Evolutionary conservation across 2,113 vertebrate species (phyloP), one percentile per base, ranked within the genome.

Genomic region (Sceloporus undulatus): DNA sequence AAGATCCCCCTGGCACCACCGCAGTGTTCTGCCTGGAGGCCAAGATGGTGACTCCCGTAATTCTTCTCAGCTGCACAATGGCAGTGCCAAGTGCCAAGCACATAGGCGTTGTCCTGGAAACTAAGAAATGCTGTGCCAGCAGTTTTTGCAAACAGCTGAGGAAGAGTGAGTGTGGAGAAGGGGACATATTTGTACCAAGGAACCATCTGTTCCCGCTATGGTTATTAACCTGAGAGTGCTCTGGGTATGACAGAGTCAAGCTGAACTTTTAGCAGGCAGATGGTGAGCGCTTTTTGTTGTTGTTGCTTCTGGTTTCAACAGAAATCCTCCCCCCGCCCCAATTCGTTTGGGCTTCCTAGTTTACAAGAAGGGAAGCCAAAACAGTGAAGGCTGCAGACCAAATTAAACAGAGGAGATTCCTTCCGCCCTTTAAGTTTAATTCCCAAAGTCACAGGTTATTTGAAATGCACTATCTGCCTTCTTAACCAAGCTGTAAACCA

Each of bases 381-480:
- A 87, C 78, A n/a, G 34, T 19, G 52, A 87, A 25, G 73, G 54
- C 76, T 85, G 29, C 3, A 1, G 83, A 92, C 85, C 54, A 84
- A 86, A 66, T 21, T 79, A 11, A 83, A 4, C 5, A 25, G 40
- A 4, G 65, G 14, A 21, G 21, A 3, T 52, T 34, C 2, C 1
- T 42, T 9, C 62, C 40, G 34, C 68, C 3, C n/a, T 75, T 18
- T 78, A 87, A 81, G 68, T 9, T 71, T 56, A 5, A 74, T 40
- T 75, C 87, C 40, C 27, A 3, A 27, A 9, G 38, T 6, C 34
- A 62, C 3, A 4, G 59, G n/a, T 1, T 21, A 71, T 87, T 94
- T 91, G 81, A 59, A 76, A 92, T 73, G 34, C 79, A 94, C 95
- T 94, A 92, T 79, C 95, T 95, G 93, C 94, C 86, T 93, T 95